Evolutionary conservation across 2,797 vertebrate species (phyloP).

Genomic region (Nannoperca australis): DNA sequence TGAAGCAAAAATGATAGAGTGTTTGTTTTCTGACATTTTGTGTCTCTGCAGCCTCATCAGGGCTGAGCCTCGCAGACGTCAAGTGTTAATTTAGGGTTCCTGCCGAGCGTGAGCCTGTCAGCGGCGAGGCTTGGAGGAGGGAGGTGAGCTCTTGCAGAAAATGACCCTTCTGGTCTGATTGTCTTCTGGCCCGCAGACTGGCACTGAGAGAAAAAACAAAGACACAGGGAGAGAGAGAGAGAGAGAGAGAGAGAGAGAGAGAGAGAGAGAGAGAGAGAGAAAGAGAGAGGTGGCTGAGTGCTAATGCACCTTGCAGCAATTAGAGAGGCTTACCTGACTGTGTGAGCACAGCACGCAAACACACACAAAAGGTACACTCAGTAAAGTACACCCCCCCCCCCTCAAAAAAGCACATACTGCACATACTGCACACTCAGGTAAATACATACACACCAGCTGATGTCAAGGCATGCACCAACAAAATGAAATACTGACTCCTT

Average conservation of each 20-base stretch:
- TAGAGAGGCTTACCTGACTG: constrained; percentile 84
- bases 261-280: constrained; percentile 43
- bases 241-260: constrained; percentile 47
- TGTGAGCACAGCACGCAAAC: constrained; percentile 76
- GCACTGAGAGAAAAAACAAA: constrained; percentile 87
- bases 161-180: constrained; percentile 94
- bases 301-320: constrained; percentile 85
- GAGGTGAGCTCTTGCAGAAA: constrained; percentile 94
- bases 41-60: constrained; percentile 86
- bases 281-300: constrained; percentile 73
- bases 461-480: constrained; percentile 39
- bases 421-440: constrained; percentile 54
- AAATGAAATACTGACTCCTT: constrained; percentile 51
- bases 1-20: constrained; percentile 92
- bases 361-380: constrained; percentile 61
- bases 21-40: constrained; percentile 92
- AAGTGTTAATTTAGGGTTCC: constrained; percentile 94
- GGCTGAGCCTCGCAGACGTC: constrained; percentile 87
- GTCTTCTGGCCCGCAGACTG: constrained; percentile 87
- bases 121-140: constrained; percentile 84
- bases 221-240: constrained; percentile 51
- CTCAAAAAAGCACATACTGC: constrained; percentile 29
- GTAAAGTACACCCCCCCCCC: constrained; percentile 43
- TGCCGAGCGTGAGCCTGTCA: constrained; percentile 87
- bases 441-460: constrained; percentile 62